Conservation (phyloP, 2,797 vertebrate genomes). For the Labeo calbasu region DNA sequence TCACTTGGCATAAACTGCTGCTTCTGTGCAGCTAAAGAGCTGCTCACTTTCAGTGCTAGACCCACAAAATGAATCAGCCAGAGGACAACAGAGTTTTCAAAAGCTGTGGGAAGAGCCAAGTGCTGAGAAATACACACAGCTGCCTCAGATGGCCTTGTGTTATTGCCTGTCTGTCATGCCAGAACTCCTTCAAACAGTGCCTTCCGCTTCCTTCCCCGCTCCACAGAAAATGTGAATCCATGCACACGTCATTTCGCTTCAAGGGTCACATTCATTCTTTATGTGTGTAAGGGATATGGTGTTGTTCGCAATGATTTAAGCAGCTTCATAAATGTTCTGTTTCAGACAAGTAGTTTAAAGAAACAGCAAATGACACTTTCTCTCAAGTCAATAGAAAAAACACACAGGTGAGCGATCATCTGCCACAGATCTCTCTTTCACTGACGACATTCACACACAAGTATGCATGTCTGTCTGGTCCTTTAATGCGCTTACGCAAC, state of each 20-base stretch:
- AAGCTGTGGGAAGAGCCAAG: neutral
- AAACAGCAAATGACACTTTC: slow-evolving; percentile 1
- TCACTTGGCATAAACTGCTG: neutral
- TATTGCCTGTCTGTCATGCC: slow-evolving; percentile 6
- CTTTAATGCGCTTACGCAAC: slow-evolving; percentile 49
- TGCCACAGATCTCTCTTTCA: neutral
- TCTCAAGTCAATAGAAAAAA: neutral
- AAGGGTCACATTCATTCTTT: neutral
- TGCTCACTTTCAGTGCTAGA: neutral
- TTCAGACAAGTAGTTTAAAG: slow-evolving; percentile 2
- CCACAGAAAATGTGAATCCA: slow-evolving; percentile 20
- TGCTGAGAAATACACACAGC: slow-evolving; percentile 18
- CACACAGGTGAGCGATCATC: neutral
- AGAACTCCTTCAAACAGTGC: neutral
- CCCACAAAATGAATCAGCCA: slow-evolving; percentile 3
- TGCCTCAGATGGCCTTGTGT: slow-evolving; percentile 18
- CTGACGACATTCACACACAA: neutral
- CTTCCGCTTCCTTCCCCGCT: neutral
- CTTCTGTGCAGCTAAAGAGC: neutral
- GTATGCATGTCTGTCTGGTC: neutral
- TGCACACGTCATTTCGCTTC: neutral
- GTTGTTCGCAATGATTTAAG: neutral
- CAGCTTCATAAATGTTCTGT: slow-evolving; percentile 15
- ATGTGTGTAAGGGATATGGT: neutral
- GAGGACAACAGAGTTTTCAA: slow-evolving; percentile 1